These are phyloP conservation scores for Saturnia japonica DNA, from an alignment of 2,888 invertebrate species.

Conservation along the genomic window DNA sequence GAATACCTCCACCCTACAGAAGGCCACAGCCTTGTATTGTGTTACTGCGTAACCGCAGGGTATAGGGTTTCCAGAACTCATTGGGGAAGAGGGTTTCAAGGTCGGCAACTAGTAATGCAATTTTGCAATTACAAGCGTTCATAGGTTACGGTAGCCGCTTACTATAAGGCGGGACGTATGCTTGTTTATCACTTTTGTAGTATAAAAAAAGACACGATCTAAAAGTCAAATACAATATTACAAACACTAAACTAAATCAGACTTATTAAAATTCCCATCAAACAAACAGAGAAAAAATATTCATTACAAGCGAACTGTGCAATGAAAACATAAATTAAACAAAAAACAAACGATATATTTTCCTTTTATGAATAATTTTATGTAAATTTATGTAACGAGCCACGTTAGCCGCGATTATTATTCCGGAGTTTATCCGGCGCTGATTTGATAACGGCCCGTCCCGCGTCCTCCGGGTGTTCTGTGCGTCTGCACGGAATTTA, in stretches of 20 bases:
- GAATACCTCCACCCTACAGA: no score
- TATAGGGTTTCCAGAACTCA: no score
- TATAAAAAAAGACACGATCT: no score
- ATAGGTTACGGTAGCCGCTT: no score
- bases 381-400: constrained; percentile 49
- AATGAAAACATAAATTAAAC: constrained; percentile 25
- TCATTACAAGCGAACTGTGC: background rate
- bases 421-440: constrained; percentile 46
- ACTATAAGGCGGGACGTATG: no score
- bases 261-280: background rate
- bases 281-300: background rate
- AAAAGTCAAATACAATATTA: no score
- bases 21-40: no score
- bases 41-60: no score
- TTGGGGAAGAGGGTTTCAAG: no score
- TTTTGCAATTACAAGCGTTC: no score
- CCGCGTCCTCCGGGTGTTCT: constrained; percentile 34
- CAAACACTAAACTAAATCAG: background rate
- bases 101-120: no score
- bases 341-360: constrained; percentile 27
- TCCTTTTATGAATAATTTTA: constrained; percentile 32
- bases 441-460: constrained; percentile 48
- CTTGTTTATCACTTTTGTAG: no score
- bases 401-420: constrained; percentile 43
- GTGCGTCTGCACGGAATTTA: constrained; percentile 24